Percentiles rank a stretch among this genome's conserved stretches.
phyloP scores from a whole-genome alignment of 2,113 vertebrate species.

The Bothrops jararaca region DNA sequence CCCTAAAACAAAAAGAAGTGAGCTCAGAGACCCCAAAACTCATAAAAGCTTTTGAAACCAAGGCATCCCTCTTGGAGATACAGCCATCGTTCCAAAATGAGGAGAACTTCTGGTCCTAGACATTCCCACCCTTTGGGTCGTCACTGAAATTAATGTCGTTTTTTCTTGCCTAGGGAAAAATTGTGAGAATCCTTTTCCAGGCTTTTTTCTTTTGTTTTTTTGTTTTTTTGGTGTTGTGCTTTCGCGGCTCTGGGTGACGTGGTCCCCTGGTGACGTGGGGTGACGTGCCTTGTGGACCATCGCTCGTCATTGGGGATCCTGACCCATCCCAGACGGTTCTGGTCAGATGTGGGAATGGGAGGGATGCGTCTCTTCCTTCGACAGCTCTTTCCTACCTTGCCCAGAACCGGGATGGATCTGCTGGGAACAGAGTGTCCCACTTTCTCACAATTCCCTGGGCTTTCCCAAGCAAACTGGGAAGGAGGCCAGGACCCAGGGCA shows the following conservation, averaged over 20 bases:
- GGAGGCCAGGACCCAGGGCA: background rate
- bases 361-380: background rate
- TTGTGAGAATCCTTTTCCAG: background rate
- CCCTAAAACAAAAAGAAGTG: background rate
- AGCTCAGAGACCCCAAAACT: background rate
- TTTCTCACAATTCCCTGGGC: background rate
- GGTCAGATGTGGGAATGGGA: background rate
- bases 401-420: background rate
- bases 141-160: background rate
- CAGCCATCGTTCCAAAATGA: background rate
- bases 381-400: background rate
- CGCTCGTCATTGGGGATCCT: background rate
- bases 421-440: background rate
- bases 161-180: background rate
- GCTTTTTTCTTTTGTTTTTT: background rate
- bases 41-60: background rate
- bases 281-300: background rate
- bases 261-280: background rate
- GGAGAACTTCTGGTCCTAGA: background rate
- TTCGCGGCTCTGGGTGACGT: background rate
- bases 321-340: background rate
- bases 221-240: background rate
- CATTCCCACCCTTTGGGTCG: background rate
- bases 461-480: background rate
- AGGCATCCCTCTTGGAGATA: background rate